Evolutionary conservation across 2,797 vertebrate genomes (phyloP), one percentile per base, ranked within the genome.

Genomic region (Sebastes taczanowskii): DNA sequence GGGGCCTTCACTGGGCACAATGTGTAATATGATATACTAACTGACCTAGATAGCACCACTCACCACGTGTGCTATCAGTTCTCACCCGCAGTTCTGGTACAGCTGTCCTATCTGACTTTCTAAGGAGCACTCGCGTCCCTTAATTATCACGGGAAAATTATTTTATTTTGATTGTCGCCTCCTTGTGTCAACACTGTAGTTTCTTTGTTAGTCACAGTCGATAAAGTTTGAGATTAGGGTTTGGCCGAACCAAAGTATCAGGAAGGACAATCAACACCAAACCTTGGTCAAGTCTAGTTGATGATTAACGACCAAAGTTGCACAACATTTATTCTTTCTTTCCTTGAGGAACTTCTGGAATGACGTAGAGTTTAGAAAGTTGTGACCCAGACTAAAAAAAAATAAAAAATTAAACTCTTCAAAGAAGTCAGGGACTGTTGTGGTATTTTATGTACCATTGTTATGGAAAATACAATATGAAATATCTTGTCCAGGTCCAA

Each of bases 31-130:
- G 80, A 93, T 86, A 85, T 14, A 71, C 59, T 52, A 27, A 68
- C 63, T 88, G 87, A 90, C 87, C 78, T 65, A 88, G 83, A 93
- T 91, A 88, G 49, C 71, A 30, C 55, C 62, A 53, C 52, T 72
- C 46, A 35, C 29, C 66, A 23, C 49, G 27, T 59, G 56, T 20
- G 7, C 71, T 80, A 84, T 79, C 85, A 61, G 64, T 70, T 89
- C 69, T 88, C 71, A 78, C 84, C 65, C 71, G 46, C 65, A 70
- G 83, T 80, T 60, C 71, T 29, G 64, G 34, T 64, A 60, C 67
- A 80, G 42, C 62, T 49, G 29, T 68, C 55, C 4, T 74, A 49
- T 79, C 70, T 56, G 68, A 29, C 65, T 73, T 64, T 58, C 58
- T 25, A 1, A 65, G 25, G 11, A 77, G 63, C 29, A 14, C 29